Percentiles rank a stretch among this genome's conserved stretches.
phyloP scores from a whole-genome alignment of 2,113 vertebrate species.

The Triplophysa dalaica region DNA sequence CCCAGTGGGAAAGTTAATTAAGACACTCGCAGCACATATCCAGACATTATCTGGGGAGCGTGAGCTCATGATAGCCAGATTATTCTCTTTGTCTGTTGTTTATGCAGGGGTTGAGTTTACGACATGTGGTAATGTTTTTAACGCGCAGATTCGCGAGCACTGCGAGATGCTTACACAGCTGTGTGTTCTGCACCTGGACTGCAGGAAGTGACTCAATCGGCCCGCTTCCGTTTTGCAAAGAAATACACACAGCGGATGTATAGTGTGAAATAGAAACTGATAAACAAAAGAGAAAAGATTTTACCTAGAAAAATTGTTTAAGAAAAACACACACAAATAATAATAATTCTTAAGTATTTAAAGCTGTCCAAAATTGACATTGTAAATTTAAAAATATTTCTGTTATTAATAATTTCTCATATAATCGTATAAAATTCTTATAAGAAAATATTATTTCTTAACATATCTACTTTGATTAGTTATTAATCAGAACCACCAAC shows the following conservation, averaged over 20 bases:
- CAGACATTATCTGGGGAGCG: slow-evolving; percentile 13
- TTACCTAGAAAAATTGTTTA: not conserved
- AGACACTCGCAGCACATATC: slow-evolving; percentile 8
- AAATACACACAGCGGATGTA: slow-evolving; percentile 26
- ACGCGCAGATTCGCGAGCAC: not conserved
- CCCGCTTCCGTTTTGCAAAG: slow-evolving; percentile 29
- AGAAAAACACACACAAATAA: too few relatives aligned
- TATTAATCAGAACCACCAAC: too few relatives aligned
- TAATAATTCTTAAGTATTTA: too few relatives aligned
- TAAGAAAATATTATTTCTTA: too few relatives aligned
- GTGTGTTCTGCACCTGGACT: slow-evolving; percentile 41
- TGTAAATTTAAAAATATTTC: too few relatives aligned
- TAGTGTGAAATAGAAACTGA: not conserved
- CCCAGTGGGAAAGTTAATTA: slow-evolving; percentile 25
- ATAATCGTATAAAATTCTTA: too few relatives aligned
- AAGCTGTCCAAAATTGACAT: too few relatives aligned
- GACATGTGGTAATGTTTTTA: slow-evolving; percentile 33
- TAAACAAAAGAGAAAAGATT: not conserved
- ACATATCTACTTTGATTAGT: too few relatives aligned
- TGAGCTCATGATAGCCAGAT: not conserved
- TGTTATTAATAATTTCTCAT: too few relatives aligned
- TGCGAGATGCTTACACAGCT: slow-evolving; percentile 31
- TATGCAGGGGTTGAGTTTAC: not conserved
- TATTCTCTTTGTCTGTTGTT: slow-evolving; percentile 17
- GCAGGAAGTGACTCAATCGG: slow-evolving; percentile 27